Conservation (phyloP, 2,888 invertebrate genomes). For the Tachina fera region DNA sequence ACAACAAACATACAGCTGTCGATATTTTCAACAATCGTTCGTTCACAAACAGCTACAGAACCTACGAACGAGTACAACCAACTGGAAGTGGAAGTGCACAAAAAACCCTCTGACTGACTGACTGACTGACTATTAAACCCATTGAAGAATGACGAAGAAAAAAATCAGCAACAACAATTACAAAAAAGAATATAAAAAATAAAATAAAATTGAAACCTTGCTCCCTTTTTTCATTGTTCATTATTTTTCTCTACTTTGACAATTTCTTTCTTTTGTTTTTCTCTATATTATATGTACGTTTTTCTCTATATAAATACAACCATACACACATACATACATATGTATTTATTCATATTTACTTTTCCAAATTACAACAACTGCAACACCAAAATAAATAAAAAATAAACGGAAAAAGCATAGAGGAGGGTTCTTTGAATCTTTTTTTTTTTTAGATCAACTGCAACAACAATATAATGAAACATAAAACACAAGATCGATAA, state of each 20-base stretch:
- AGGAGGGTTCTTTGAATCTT: slow-evolving; percentile 50
- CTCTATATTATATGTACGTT: neutral
- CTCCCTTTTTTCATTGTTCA: slow-evolving; percentile 57
- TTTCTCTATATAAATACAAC: too few species aligned
- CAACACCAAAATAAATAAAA: neutral
- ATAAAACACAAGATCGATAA: slow-evolving; percentile 71
- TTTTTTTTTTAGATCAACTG: slow-evolving; percentile 45
- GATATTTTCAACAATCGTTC: slow-evolving; percentile 59
- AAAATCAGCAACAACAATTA: slow-evolving; percentile 29
- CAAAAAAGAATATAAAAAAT: neutral
- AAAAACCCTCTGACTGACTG: slow-evolving; percentile 43
- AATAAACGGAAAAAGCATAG: slow-evolving; percentile 54
- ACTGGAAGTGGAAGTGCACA: neutral
- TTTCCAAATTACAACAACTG: slow-evolving; percentile 58
- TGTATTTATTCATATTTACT: neutral
- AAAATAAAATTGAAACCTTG: slow-evolving; percentile 52
- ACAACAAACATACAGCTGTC: slow-evolving; percentile 62
- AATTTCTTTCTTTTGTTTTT: slow-evolving; percentile 55
- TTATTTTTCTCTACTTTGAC: slow-evolving; percentile 53
- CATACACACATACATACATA: neutral
- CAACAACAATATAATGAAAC: slow-evolving; percentile 55
- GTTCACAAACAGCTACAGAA: slow-evolving; percentile 44
- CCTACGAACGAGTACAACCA: slow-evolving; percentile 13
- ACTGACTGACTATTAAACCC: slow-evolving; percentile 16
- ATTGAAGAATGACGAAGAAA: slow-evolving; percentile 36